Percentiles rank a stretch among this genome's conserved stretches.
Conservation (phyloP, 1,140 invertebrate genomes). For the Gonatopus flavifemur region DNA sequence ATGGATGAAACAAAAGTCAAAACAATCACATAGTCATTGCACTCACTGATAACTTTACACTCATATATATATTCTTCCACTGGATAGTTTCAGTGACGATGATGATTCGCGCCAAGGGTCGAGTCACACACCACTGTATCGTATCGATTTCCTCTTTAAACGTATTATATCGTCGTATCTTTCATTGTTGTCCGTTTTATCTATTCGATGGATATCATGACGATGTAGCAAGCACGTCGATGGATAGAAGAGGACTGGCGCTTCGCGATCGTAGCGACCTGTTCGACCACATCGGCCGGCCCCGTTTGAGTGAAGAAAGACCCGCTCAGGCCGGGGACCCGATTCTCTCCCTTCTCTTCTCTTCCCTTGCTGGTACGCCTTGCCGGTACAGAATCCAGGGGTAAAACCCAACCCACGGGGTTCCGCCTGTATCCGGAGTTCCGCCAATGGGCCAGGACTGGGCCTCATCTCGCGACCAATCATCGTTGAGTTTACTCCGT, state of each 20-base stretch:
- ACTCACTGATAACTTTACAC: no score
- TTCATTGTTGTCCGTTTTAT: no score
- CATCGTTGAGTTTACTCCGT: not conserved
- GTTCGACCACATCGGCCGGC: conserved; percentile 39
- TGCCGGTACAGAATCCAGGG: conserved; percentile 9
- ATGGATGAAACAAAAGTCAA: no score
- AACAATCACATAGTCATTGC: no score
- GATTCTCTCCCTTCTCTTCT: conserved; percentile 23
- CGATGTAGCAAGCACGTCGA: conserved; percentile 53
- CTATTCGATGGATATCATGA: no score
- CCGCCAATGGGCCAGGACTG: conserved; percentile 14
- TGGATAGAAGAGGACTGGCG: conserved; percentile 56
- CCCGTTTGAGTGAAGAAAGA: conserved; percentile 13
- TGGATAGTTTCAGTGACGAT: no score
- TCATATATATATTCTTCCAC: no score
- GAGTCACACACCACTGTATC: no score
- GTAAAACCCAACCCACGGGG: conserved; percentile 22
- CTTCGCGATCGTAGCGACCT: conserved; percentile 41
- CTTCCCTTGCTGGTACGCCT: no score
- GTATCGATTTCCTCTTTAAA: no score
- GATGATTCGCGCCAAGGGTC: no score
- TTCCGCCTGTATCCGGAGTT: conserved; percentile 15
- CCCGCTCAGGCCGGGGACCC: conserved; percentile 11
- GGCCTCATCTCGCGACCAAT: conserved; percentile 19
- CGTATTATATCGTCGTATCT: no score